Evolutionary conservation across 2,888 invertebrate genomes (phyloP), one percentile per base, ranked within the genome.

Genomic region (Zhuqinia jingwanae): DNA sequence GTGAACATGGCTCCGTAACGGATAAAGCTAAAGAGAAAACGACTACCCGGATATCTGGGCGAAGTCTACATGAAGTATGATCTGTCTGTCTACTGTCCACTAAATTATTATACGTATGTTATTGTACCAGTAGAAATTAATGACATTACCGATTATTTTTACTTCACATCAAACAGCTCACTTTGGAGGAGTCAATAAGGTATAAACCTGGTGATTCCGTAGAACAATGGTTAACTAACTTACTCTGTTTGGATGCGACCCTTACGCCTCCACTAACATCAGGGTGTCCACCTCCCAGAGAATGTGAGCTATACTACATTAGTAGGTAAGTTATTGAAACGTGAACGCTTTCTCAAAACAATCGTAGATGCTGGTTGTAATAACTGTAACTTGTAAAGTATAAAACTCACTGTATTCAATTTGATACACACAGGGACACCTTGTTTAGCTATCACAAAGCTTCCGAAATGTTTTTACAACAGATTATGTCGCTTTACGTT

Each of bases 401-500:
- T n/a, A n/a, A n/a, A n/a, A n/a, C n/a, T n/a, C n/a, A n/a, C n/a
- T n/a, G n/a, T n/a, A n/a, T n/a, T n/a, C n/a, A n/a, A n/a, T n/a
- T n/a, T n/a, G n/a, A n/a, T n/a, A n/a, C n/a, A n/a, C n/a, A n/a
- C n/a, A 94, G 98, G 86, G 99, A 99, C 92, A 98, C 99, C 0
- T 93, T 99, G 36, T 99, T 99, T 93, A 98, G 98, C 81, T 99
- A 97, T 92, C 98, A 99, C 92, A 96, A 96, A 92, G 98, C 98
- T 0, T 96, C 97, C 0, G 97, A 97, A 93, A 94, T 95, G 1
- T 99, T 99, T 92, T 93, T 99, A 11, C 98, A 99, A 91, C 94
- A 97, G 86, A 92, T 99, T 11, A 97, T 99, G 90, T 95, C 97
- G 15, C 95, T 99, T 60, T 99, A 98, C 92, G 99, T 99, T 0